These are phyloP conservation scores for Lasius platythorax DNA, from an alignment of 2,888 invertebrate genomes.

Conservation along the genomic window DNA sequence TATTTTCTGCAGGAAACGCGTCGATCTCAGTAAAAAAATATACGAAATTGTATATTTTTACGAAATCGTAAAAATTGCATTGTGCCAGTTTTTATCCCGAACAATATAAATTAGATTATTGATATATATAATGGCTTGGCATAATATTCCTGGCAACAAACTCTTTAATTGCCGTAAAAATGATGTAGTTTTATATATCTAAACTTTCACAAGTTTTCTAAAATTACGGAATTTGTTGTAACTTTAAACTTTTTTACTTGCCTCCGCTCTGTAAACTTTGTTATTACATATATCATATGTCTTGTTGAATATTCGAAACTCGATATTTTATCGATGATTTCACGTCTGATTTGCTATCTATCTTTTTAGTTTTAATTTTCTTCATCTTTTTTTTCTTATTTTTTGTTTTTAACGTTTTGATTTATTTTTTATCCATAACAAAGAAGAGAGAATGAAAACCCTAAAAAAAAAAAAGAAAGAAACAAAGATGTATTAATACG, in stretches of 20 bases:
- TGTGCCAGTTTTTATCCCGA: not conserved
- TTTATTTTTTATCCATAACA: conserved; percentile 41
- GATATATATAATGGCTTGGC: not conserved
- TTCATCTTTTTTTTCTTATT: conserved; percentile 6
- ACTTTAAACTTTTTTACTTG: not conserved
- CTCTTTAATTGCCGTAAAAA: not conserved
- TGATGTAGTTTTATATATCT: not conserved
- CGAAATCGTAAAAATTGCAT: not conserved
- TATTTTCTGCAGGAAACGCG: not conserved
- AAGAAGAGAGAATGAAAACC: conserved; percentile 28
- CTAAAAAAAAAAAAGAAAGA: conserved; percentile 34
- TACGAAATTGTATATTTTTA: not conserved
- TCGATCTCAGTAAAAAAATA: not conserved
- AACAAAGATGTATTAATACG: not conserved
- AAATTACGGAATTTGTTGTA: not conserved
- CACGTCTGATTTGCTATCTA: conserved; percentile 26
- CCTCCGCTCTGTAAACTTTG: not conserved
- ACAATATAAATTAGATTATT: not conserved
- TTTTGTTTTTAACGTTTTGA: conserved; percentile 21
- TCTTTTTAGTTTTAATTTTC: conserved; percentile 15
- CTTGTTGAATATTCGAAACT: not conserved
- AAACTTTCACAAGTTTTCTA: not conserved
- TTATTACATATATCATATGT: not conserved
- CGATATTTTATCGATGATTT: conserved; percentile 20
- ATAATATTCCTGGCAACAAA: not conserved